phyloP scores from a whole-genome alignment of 2,797 vertebrate genomes.

The Serranus cabrilla region DNA sequence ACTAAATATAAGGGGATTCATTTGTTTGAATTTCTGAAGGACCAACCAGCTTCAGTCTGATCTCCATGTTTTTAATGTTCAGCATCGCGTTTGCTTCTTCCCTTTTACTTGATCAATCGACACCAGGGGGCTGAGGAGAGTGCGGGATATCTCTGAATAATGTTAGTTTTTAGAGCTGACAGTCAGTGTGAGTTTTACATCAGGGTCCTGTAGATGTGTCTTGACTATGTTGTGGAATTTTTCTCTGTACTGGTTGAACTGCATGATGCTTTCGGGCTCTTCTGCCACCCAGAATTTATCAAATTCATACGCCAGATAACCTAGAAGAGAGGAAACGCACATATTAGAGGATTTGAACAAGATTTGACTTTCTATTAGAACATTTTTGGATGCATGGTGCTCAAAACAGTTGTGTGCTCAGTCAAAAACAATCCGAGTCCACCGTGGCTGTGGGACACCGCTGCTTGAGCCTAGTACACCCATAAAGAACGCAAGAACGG shows the following conservation, averaged over 20 bases:
- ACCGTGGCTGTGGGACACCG: too few relatives aligned
- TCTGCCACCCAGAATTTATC: slow-evolving; percentile 98
- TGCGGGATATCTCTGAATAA: slow-evolving; percentile 6
- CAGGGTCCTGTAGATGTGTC: slow-evolving; percentile 86
- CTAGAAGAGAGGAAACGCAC: slow-evolving; percentile 73
- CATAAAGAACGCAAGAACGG: too few relatives aligned
- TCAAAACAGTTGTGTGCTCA: too few relatives aligned
- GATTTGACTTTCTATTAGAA: neutral
- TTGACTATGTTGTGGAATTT: slow-evolving; percentile 94
- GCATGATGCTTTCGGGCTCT: slow-evolving; percentile 98
- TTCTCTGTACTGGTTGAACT: slow-evolving; percentile 97
- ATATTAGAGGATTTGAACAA: neutral
- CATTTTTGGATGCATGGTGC: too few relatives aligned
- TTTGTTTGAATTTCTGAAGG: slow-evolving; percentile 15
- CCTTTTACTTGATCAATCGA: slow-evolving; percentile 5
- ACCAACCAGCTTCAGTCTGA: neutral
- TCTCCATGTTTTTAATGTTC: slow-evolving; percentile 9
- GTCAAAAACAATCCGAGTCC: too few relatives aligned
- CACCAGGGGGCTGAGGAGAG: neutral
- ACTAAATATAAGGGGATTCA: slow-evolving; percentile 13
- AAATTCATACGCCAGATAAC: slow-evolving; percentile 96
- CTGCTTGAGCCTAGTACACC: too few relatives aligned
- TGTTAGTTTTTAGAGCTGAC: slow-evolving; percentile 61
- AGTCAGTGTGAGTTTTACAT: slow-evolving; percentile 83
- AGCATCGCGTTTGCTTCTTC: neutral